Percentiles rank a stretch among this genome's conserved stretches.
Conservation (phyloP, 1,140 invertebrate genomes). For the Drosophila pallidifrons region DNA sequence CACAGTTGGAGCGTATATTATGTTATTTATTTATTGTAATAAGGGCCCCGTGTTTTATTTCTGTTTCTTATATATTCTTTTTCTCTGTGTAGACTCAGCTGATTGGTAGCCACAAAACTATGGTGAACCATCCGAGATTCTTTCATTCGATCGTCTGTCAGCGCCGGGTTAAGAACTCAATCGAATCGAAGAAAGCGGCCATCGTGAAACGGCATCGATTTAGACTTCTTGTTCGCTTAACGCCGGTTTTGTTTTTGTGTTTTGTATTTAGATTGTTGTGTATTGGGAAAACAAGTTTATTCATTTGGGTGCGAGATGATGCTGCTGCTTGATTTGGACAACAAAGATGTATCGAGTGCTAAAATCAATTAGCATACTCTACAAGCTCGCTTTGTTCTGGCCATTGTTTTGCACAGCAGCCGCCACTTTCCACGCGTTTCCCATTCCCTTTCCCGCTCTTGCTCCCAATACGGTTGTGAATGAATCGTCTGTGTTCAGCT, state of each 20-base stretch:
- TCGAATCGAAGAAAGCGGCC: constrained; percentile 24
- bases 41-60: neutral
- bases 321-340: constrained; percentile 50
- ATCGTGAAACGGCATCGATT: constrained; percentile 36
- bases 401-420: constrained; percentile 34
- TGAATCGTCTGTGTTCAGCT: constrained; percentile 58
- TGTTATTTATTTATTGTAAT: no score
- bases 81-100: constrained; percentile 30
- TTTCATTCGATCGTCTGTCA: constrained; percentile 71
- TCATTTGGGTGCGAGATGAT: constrained; percentile 54
- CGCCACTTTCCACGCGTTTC: neutral
- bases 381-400: constrained; percentile 41
- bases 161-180: constrained; percentile 60
- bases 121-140: constrained; percentile 63
- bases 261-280: no score
- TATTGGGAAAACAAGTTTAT: constrained; percentile 67
- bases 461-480: constrained; percentile 37
- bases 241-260: neutral
- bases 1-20: no score
- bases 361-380: constrained; percentile 81
- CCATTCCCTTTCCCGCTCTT: neutral
- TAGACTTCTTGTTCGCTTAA: constrained; percentile 20
- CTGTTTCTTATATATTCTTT: neutral
- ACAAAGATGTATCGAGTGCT: constrained; percentile 79
- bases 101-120: constrained; percentile 57